phyloP scores from a whole-genome alignment of 2,888 invertebrate genomes.

The Alviniconcha strummeri region DNA sequence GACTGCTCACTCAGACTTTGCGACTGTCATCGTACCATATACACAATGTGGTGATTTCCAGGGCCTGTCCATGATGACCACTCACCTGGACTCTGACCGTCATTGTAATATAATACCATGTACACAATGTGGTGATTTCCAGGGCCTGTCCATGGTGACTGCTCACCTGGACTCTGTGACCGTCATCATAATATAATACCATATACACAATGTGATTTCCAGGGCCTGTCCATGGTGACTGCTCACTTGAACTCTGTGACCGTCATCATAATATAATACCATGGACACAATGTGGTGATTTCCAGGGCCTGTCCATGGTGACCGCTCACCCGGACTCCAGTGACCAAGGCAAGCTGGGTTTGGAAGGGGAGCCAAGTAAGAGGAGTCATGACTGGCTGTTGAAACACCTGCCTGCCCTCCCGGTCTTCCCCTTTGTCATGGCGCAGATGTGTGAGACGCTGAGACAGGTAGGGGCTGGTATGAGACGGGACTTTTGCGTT shows the following conservation, averaged over 20 bases:
- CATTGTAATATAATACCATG: too few species aligned
- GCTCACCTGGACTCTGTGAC: conserved; percentile 61
- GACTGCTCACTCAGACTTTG: conserved; percentile 74
- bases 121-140: conserved; percentile 25
- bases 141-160: conserved; percentile 85
- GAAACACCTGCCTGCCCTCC: conserved; percentile 80
- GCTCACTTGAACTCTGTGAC: conserved; percentile 63
- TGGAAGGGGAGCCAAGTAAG: conserved; percentile 43
- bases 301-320: conserved; percentile 83
- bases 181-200: too few species aligned
- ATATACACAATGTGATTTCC: conserved; percentile 25
- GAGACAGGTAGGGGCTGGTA: conserved; percentile 58
- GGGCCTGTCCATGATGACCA: conserved; percentile 84
- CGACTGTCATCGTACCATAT: too few species aligned
- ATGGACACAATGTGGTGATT: too few species aligned
- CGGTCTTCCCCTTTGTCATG: conserved; percentile 81
- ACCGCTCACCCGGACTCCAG: conserved; percentile 73
- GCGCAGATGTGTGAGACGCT: conserved; percentile 60
- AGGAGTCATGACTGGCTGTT: conserved; percentile 73
- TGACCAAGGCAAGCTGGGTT: conserved; percentile 44
- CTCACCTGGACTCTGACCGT: conserved; percentile 60
- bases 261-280: conserved; percentile 20
- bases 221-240: conserved; percentile 85
- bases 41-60: too few species aligned
- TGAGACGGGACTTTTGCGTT: not conserved